These are phyloP conservation scores for Nannobrachium achirus DNA, from an alignment of 2,113 vertebrate genomes.

Conservation along the genomic window DNA sequence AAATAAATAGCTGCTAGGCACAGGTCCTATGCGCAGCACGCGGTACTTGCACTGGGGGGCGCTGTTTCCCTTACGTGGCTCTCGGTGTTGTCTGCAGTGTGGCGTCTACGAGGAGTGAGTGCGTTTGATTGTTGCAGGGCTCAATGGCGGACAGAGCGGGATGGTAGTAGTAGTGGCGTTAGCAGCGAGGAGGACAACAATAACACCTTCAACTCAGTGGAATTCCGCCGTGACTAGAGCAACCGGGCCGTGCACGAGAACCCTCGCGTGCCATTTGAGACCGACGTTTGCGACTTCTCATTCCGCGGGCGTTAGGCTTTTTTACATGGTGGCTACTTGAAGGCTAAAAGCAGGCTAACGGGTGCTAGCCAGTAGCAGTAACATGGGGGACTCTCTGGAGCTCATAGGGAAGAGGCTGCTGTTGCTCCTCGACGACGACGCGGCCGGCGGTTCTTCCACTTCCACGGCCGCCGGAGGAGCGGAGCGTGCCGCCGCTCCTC, in stretches of 20 bases:
- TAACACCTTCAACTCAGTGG: slow-evolving; percentile 69
- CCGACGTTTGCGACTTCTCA: not conserved
- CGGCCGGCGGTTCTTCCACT: slow-evolving; percentile 65
- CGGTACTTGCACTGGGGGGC: slow-evolving; percentile 42
- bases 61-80: slow-evolving; percentile 38
- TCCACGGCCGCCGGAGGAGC: slow-evolving; percentile 76
- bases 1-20: not conserved
- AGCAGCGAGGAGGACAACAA: slow-evolving; percentile 71
- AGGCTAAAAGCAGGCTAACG: slow-evolving; percentile 38
- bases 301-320: too few species aligned
- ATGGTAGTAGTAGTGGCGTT: slow-evolving; percentile 50
- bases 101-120: slow-evolving; percentile 81
- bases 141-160: slow-evolving; percentile 84
- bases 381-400: slow-evolving; percentile 93
- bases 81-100: slow-evolving; percentile 76
- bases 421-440: slow-evolving; percentile 86
- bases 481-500: slow-evolving; percentile 69
- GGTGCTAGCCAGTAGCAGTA: slow-evolving; percentile 58
- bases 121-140: slow-evolving; percentile 82
- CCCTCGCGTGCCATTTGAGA: slow-evolving; percentile 1
- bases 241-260: slow-evolving; percentile 12
- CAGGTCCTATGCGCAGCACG: too few species aligned
- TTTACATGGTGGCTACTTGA: slow-evolving; percentile 73
- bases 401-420: slow-evolving; percentile 92
- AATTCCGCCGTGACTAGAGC: slow-evolving; percentile 31